These are phyloP conservation scores for Escarpia spicata DNA, from an alignment of 2,888 invertebrate genomes.

Conservation along the genomic window DNA sequence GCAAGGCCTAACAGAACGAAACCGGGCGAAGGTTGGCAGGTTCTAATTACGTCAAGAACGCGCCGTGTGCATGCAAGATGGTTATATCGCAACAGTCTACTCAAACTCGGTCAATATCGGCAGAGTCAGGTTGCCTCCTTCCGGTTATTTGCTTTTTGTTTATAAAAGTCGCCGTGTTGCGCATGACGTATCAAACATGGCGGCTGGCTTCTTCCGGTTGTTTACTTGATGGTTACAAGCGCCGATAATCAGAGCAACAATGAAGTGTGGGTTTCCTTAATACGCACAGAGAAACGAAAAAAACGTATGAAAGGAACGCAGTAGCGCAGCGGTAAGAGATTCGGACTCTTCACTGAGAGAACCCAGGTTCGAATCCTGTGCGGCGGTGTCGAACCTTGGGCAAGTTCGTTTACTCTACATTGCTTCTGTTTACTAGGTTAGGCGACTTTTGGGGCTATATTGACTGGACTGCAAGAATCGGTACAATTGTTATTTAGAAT, in stretches of 20 bases:
- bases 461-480: not conserved
- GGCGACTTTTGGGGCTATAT: not conserved
- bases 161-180: not conserved
- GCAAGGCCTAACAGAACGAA: not conserved
- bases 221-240: not conserved
- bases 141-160: not conserved
- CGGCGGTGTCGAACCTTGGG: too few relatives aligned
- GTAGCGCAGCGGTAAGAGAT: too few relatives aligned
- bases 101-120: not conserved
- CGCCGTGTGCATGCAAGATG: not conserved
- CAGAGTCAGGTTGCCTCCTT: not conserved
- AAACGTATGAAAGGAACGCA: too few relatives aligned
- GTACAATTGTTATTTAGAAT: not conserved
- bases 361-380: too few relatives aligned
- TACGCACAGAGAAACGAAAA: too few relatives aligned
- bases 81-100: not conserved
- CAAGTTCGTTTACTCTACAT: too few relatives aligned
- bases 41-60: not conserved
- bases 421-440: not conserved
- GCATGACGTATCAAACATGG: not conserved
- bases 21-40: not conserved
- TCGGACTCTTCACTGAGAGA: too few relatives aligned
- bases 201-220: not conserved
- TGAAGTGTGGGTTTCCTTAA: too few relatives aligned
- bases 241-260: not conserved